A percentile compares a stretch with the other conserved stretches of the same genome.
Conservation (phyloP, 2,797 vertebrate species). For the Periophthalmus magnuspinnatus region DNA sequence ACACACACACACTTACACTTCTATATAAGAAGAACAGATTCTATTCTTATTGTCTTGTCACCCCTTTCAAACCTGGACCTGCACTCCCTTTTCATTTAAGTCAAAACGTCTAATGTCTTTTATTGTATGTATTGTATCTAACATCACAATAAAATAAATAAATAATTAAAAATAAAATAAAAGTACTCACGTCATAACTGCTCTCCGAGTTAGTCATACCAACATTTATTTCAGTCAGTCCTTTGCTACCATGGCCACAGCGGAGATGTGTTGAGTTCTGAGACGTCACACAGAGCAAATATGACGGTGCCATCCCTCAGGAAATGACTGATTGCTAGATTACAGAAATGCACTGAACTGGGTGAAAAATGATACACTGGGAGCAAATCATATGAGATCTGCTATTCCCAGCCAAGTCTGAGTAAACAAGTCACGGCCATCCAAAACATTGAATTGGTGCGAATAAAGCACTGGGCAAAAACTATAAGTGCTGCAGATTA, state of each 20-base stretch:
- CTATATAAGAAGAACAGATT: no score
- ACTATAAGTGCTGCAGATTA: neutral
- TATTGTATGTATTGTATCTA: no score
- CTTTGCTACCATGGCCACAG: neutral
- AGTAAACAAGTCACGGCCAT: slow-evolving; percentile 19
- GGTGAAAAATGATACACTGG: slow-evolving; percentile 28
- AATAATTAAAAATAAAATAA: no score
- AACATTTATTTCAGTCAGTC: neutral
- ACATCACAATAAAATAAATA: no score
- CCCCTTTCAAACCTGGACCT: no score
- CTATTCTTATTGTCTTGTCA: no score
- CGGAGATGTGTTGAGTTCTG: slow-evolving; percentile 14
- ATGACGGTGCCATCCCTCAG: slow-evolving; percentile 28
- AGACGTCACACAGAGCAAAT: slow-evolving; percentile 19
- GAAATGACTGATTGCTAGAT: slow-evolving; percentile 39
- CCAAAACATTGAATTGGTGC: neutral
- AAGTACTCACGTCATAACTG: neutral
- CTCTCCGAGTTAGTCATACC: no score
- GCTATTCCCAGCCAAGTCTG: slow-evolving; percentile 28
- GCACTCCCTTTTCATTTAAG: no score
- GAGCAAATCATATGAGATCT: slow-evolving; percentile 35
- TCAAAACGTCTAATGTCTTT: no score
- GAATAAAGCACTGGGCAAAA: neutral
- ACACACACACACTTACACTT: no score
- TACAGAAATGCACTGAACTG: slow-evolving; percentile 36